Evolutionary conservation across 1,140 invertebrate species (phyloP), one percentile per base, ranked within the genome.

Genomic region (Cataglyphis hispanica): DNA sequence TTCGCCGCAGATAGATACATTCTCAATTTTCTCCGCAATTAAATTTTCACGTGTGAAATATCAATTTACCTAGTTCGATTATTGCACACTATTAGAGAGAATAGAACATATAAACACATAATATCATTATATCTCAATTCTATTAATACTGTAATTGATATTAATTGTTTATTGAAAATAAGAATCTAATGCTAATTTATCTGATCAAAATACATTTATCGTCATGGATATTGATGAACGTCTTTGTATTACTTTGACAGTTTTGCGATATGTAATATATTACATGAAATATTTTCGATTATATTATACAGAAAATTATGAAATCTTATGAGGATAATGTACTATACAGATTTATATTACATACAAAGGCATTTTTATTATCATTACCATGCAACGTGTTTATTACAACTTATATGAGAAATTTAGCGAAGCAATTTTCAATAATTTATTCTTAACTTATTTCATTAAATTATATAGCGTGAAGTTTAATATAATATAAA

Each of bases 391-490:
- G 64, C 22, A 69, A 25, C 46, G 34, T 69, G 64, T 80, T 80
- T 64, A 40, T 80, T 81, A 81, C 66, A 81, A 72, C 64, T 81
- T 81, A 70, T 72, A 70, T 58, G 78, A 70, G 66, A 70, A 70
- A 81, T 58, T 58, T 70, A 70, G 66, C 27, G 31, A 72, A 81
- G 78, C 78, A 43, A 81, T 81, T 81, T 81, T 50, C 78, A 81
- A 72, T 81, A 81, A 81, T 81, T 81, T 72, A 81, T 70, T 81
- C 78, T 81, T 81, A 81, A 81, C 78, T 81, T 70, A 81, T 72
- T 72, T 72, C 60, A 81, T 81, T 58, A 50, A 37, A 72, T 72
- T 81, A 81, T 34, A 58, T 27, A 40, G 78, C 53, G 50, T 46
- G 50, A 81, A 81, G 58, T 72, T 81, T 81, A 37, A 81, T 81